A percentile compares a stretch with the other conserved stretches of the same genome.
Evolutionary conservation across 2,888 invertebrate species (phyloP).

Genomic region (Drosophila limbata): DNA sequence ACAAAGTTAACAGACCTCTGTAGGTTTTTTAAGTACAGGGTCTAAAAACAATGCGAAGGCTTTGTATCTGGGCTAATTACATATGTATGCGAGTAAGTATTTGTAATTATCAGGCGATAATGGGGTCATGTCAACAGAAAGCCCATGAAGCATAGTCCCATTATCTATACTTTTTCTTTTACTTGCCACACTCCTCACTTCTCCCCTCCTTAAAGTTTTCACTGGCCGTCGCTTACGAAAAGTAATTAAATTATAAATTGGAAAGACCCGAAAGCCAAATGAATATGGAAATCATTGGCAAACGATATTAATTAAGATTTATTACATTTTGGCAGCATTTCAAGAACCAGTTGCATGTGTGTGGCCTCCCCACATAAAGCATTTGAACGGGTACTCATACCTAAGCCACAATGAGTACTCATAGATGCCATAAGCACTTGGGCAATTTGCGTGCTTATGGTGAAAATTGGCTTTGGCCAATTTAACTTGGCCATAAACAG

Average conservation of each 20-base stretch:
- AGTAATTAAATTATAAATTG: conserved; percentile 70
- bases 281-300: conserved; percentile 67
- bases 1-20: no score
- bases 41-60: conserved; percentile 57
- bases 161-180: conserved; percentile 54
- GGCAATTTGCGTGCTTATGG: conserved; percentile 63
- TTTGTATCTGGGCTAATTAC: conserved; percentile 70
- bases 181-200: conserved; percentile 23
- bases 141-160: conserved; percentile 49
- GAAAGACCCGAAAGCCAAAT: conserved; percentile 46
- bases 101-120: conserved; percentile 74
- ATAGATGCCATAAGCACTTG: conserved; percentile 33
- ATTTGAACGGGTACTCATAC: conserved; percentile 22
- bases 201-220: not conserved
- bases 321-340: conserved; percentile 65
- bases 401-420: conserved; percentile 3
- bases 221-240: conserved; percentile 34
- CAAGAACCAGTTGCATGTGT: conserved; percentile 49
- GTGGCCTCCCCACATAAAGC: conserved; percentile 34
- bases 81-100: conserved; percentile 55
- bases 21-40: no score
- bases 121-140: conserved; percentile 75
- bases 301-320: conserved; percentile 75
- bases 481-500: conserved; percentile 59
- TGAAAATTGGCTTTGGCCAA: conserved; percentile 59